Percentiles rank a stretch among this genome's conserved stretches.
These are phyloP conservation scores for Holcopasites calliopsidis DNA, from an alignment of 1,140 invertebrate species.

Conservation along the genomic window DNA sequence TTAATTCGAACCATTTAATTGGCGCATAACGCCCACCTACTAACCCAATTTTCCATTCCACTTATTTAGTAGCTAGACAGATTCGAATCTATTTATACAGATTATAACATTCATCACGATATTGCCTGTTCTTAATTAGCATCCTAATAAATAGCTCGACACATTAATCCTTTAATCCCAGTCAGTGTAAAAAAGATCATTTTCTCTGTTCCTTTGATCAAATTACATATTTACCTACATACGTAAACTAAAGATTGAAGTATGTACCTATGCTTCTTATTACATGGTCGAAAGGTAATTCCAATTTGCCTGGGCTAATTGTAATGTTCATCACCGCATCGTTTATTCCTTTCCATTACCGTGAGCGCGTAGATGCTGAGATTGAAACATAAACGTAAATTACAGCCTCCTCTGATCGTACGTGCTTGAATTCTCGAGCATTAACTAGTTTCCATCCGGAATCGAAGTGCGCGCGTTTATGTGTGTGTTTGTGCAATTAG, in stretches of 20 bases:
- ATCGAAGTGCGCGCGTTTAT: background rate
- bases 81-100: conserved; percentile 2
- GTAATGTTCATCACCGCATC: conserved; percentile 57
- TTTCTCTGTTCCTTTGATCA: no score
- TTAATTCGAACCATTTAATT: conserved; percentile 40
- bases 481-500: background rate
- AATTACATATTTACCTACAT: no score
- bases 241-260: no score
- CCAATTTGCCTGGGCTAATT: conserved; percentile 33
- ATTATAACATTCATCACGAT: no score
- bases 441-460: conserved; percentile 15
- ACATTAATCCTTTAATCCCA: no score
- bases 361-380: conserved; percentile 47
- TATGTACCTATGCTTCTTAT: background rate
- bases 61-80: background rate
- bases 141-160: no score
- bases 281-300: conserved; percentile 2
- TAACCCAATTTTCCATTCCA: conserved; percentile 32
- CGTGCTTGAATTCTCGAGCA: conserved; percentile 22
- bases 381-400: conserved; percentile 67
- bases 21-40: conserved; percentile 15
- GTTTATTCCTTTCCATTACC: conserved; percentile 68
- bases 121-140: no score
- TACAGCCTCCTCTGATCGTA: conserved; percentile 42
- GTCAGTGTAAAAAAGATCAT: no score